Evolutionary conservation across 2,888 invertebrate species (phyloP).

Genomic region (Sympetrum striolatum): DNA sequence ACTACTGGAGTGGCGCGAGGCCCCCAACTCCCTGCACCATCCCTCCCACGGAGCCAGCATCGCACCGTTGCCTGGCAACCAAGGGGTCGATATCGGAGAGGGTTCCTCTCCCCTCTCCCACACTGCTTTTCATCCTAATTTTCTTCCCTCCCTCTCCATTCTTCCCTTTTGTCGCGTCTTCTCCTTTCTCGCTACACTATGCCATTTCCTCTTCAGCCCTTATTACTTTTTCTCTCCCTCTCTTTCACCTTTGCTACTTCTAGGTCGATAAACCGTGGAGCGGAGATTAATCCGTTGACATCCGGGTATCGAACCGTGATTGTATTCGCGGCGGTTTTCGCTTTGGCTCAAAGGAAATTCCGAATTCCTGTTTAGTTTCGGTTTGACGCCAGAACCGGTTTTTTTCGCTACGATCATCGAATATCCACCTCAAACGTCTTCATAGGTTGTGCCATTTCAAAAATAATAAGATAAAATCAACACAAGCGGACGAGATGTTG

Average conservation of each 20-base stretch:
- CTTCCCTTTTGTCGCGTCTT: neutral
- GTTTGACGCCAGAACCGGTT: too few relatives aligned
- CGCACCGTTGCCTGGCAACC: slow-evolving; percentile 40
- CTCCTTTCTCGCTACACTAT: neutral
- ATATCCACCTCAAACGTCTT: too few relatives aligned
- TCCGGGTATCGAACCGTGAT: too few relatives aligned
- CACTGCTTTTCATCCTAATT: neutral
- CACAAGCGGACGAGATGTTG: too few relatives aligned
- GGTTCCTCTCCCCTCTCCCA: neutral
- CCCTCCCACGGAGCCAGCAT: slow-evolving; percentile 14
- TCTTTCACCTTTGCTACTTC: neutral
- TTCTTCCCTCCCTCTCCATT: neutral
- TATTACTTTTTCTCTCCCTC: neutral
- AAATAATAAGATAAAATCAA: too few relatives aligned
- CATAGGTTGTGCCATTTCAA: too few relatives aligned
- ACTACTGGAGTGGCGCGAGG: neutral
- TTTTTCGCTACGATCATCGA: too few relatives aligned
- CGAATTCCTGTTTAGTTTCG: too few relatives aligned
- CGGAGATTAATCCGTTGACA: too few relatives aligned
- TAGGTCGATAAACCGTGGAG: too few relatives aligned
- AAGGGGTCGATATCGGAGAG: slow-evolving; percentile 32
- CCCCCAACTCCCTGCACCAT: neutral
- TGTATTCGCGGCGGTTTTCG: too few relatives aligned
- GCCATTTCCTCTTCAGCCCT: neutral
- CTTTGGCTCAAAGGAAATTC: too few relatives aligned